Percentiles rank a stretch among this genome's conserved stretches.
These are phyloP conservation scores for Epinephelus awoara DNA, from an alignment of 2,797 vertebrate species.

Conservation along the genomic window DNA sequence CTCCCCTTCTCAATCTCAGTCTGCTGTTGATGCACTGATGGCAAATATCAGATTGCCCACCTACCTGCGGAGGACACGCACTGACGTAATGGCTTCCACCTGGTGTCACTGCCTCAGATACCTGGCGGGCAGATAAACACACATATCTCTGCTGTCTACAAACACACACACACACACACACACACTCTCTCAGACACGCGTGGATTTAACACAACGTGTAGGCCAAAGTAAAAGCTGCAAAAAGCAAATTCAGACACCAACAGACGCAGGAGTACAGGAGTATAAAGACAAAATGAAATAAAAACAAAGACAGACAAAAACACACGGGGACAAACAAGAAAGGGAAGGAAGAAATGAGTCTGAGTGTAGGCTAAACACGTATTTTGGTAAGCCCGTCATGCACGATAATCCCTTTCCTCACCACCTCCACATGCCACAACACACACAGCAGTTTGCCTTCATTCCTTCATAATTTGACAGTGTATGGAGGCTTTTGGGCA, in stretches of 20 bases:
- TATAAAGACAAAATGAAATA: conserved; percentile 20
- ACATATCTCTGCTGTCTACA: conserved; percentile 16
- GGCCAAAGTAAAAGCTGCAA: conserved; percentile 21
- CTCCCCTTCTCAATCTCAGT: not conserved
- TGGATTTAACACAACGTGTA: conserved; percentile 31
- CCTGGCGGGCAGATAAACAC: conserved; percentile 42
- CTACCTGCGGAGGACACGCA: conserved; percentile 29
- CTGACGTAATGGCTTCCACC: conserved; percentile 35
- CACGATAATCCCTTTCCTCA: conserved; percentile 56
- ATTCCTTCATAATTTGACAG: not conserved
- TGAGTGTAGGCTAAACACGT: conserved; percentile 37
- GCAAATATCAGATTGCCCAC: conserved; percentile 38
- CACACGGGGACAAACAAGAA: conserved; percentile 37
- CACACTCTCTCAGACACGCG: not conserved
- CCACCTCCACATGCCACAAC: conserved; percentile 42
- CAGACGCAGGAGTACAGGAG: conserved; percentile 6
- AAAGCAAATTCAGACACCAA: conserved; percentile 10
- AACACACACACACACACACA: conserved; percentile 3
- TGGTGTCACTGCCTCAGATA: conserved; percentile 31
- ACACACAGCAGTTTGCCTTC: conserved; percentile 9
- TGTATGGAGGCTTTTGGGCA: not conserved
- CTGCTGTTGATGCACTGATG: conserved; percentile 43
- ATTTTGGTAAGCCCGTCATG: conserved; percentile 40
- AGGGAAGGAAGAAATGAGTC: conserved; percentile 33
- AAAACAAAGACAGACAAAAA: conserved; percentile 25